Evolutionary conservation across 2,797 vertebrate genomes (phyloP).

Genomic region (Ctenochaetus hawaiiensis): DNA sequence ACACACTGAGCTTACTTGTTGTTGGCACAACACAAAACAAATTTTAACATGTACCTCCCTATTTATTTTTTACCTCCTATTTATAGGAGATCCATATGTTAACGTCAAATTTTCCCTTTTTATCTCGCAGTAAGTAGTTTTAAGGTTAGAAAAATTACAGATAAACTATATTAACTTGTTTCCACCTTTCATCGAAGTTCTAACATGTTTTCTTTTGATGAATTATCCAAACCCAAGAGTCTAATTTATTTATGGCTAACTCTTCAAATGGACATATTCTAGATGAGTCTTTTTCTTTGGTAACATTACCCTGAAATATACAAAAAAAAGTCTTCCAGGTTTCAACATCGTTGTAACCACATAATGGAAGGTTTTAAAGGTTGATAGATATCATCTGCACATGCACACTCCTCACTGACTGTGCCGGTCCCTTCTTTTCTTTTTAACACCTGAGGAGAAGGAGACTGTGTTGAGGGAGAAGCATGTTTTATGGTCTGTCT

Average conservation of each 20-base stretch:
- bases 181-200: neutral
- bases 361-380: neutral
- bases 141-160: neutral
- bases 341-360: neutral
- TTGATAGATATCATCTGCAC: conserved; percentile 10
- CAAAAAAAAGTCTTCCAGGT: neutral
- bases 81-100: no score
- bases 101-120: neutral
- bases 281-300: neutral
- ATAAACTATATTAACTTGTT: neutral
- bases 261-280: neutral
- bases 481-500: conserved; percentile 58
- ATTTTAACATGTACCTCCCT: neutral
- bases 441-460: conserved; percentile 9
- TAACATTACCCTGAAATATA: no score
- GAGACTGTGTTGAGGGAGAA: conserved; percentile 8
- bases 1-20: neutral
- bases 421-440: conserved; percentile 12
- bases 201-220: neutral
- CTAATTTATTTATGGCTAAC: neutral
- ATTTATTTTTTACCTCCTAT: conserved; percentile 1
- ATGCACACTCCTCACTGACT: neutral
- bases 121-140: neutral
- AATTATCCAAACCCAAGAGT: neutral
- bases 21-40: neutral